Conservation (phyloP, 2,888 invertebrate species). For the Drosophila helvetica region DNA sequence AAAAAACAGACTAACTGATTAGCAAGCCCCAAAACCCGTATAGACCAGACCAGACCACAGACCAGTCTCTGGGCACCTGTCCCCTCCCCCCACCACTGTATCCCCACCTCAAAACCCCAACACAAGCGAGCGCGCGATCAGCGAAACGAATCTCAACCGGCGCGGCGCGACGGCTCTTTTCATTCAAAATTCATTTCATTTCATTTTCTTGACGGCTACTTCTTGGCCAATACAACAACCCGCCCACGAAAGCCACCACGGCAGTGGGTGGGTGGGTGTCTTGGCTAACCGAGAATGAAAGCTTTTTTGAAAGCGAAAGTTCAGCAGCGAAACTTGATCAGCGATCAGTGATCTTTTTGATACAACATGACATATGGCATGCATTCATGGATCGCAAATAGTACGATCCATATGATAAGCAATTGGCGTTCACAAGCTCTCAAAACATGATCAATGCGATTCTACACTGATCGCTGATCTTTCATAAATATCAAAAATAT, state of each 20-base stretch:
- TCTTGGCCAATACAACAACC: not conserved
- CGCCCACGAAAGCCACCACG: not conserved
- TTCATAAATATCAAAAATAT: too few relatives aligned
- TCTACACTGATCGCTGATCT: too few relatives aligned
- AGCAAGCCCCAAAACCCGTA: conserved; percentile 56
- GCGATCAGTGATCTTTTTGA: too few relatives aligned
- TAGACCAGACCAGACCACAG: conserved; percentile 37
- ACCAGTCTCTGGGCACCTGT: conserved; percentile 11
- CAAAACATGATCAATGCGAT: too few relatives aligned
- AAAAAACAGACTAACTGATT: conserved; percentile 76
- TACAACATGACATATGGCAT: too few relatives aligned
- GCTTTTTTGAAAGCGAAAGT: not conserved
- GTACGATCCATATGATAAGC: too few relatives aligned
- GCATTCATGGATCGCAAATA: too few relatives aligned
- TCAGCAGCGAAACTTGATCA: too few relatives aligned
- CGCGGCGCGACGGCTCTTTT: conserved; percentile 11
- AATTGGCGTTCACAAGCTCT: too few relatives aligned
- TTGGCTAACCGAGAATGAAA: not conserved
- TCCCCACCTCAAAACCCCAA: not conserved
- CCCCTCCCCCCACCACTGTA: not conserved
- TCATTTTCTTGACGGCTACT: conserved; percentile 12
- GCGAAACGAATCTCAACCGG: conserved; percentile 48
- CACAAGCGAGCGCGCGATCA: conserved; percentile 15
- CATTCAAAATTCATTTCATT: conserved; percentile 53
- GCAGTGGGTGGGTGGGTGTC: not conserved